Conservation (phyloP, 23 tunicate species). For the Halocynthia aurantium region DNA sequence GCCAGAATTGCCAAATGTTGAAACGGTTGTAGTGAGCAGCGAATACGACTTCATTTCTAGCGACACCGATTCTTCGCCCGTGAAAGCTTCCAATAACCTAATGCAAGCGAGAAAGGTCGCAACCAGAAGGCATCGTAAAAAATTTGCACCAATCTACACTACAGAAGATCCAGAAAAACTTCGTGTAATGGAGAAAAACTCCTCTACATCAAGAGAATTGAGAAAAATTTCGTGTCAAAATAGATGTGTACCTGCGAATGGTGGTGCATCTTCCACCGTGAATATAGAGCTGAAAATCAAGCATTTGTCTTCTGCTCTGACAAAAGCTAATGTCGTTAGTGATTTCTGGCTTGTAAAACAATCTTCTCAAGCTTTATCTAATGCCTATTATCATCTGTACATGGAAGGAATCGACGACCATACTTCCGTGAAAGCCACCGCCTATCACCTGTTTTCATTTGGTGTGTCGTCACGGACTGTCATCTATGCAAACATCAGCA, state of each 20-base stretch:
- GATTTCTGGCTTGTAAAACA: constrained; percentile 8
- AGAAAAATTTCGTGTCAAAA: not conserved
- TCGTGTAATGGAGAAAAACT: not conserved
- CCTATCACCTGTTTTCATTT: constrained; percentile 18
- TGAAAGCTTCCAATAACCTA: constrained; percentile 29
- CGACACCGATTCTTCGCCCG: not conserved
- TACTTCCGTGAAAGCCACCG: not conserved
- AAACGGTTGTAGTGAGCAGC: not conserved
- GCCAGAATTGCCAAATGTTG: not conserved
- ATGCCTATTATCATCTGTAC: not conserved
- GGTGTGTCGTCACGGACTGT: constrained; percentile 10
- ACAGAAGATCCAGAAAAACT: constrained; percentile 38
- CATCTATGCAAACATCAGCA: not conserved
- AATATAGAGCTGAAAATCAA: not conserved
- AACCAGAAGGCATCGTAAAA: constrained; percentile 15
- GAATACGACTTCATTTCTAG: constrained; percentile 14
- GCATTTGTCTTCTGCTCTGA: constrained; percentile 1
- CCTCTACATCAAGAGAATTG: not conserved
- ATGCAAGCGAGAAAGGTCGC: constrained; percentile 41
- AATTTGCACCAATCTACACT: constrained; percentile 49
- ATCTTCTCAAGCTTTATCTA: constrained; percentile 12
- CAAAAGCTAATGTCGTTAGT: not conserved
- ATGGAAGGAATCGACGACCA: not conserved
- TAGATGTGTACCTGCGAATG: not conserved
- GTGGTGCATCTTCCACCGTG: not conserved